Evolutionary conservation across 2,797 vertebrate species (phyloP).

Genomic region (Artibeus jamaicensis): DNA sequence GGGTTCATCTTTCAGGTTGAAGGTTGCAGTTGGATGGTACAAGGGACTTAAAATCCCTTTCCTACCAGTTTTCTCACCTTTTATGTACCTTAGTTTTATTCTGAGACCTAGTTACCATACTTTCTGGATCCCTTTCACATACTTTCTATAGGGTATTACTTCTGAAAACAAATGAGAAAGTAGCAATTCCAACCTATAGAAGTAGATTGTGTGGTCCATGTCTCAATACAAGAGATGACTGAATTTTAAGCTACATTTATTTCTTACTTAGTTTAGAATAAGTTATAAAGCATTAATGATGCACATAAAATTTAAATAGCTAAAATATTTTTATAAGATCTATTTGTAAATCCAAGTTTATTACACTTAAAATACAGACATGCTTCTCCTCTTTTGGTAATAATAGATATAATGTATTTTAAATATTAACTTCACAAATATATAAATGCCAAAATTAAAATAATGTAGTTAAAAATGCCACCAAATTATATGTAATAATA

Average conservation of each 20-base stretch:
- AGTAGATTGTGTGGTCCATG: background rate
- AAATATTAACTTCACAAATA: slow-evolving; percentile 66
- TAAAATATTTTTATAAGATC: slow-evolving; percentile 36
- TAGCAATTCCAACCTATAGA: background rate
- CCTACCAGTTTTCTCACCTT: background rate
- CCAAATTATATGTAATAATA: background rate
- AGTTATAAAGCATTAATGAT: slow-evolving; percentile 33
- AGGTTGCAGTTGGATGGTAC: background rate
- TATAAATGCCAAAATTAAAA: slow-evolving; percentile 64
- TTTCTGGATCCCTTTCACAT: slow-evolving; percentile 13
- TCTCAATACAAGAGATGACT: background rate
- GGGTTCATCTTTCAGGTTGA: background rate
- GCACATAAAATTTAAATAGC: background rate
- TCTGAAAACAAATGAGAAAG: slow-evolving; percentile 49
- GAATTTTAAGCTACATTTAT: slow-evolving; percentile 15
- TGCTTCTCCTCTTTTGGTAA: slow-evolving; percentile 30
- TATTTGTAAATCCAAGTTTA: slow-evolving; percentile 42
- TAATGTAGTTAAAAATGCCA: slow-evolving; percentile 53
- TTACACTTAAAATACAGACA: slow-evolving; percentile 45
- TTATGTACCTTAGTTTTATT: slow-evolving; percentile 43
- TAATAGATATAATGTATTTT: slow-evolving; percentile 38
- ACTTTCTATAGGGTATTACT: background rate
- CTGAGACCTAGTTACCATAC: background rate
- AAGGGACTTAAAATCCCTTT: background rate
- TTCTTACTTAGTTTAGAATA: slow-evolving; percentile 55